Conservation (phyloP, 2,888 invertebrate species). For the Caenorhabditis sp. region DNA sequence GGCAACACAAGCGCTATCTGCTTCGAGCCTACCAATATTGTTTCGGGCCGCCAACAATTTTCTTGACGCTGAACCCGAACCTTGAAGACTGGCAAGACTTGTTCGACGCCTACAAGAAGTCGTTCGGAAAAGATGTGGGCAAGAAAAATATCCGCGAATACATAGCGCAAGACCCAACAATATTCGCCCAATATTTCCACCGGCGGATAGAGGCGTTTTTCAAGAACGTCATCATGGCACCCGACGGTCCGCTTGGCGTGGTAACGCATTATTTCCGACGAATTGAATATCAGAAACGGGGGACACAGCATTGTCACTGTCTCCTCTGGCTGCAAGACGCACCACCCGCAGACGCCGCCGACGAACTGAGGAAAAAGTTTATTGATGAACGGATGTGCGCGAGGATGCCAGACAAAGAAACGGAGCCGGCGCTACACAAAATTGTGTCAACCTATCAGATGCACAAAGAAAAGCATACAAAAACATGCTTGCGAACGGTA, state of each 20-base stretch:
- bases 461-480: slow-evolving; percentile 15
- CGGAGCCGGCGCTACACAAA: slow-evolving; percentile 6
- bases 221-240: background rate
- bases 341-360: background rate
- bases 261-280: slow-evolving; percentile 7
- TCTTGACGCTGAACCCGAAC: slow-evolving; percentile 20
- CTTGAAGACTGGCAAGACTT: slow-evolving; percentile 13
- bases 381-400: slow-evolving; percentile 5
- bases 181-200: slow-evolving; percentile 13
- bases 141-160: background rate
- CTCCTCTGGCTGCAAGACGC: slow-evolving; percentile 8
- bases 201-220: slow-evolving; percentile 3
- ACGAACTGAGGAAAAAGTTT: background rate
- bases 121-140: background rate
- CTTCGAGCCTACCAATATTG: background rate
- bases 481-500: slow-evolving; percentile 3
- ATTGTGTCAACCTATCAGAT: slow-evolving; percentile 1
- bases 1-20: background rate
- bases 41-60: slow-evolving; percentile 18
- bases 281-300: slow-evolving; percentile 12
- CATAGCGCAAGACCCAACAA: slow-evolving; percentile 7
- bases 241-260: slow-evolving; percentile 8
- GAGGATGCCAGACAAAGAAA: slow-evolving; percentile 8
- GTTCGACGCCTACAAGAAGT: background rate
- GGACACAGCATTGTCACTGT: slow-evolving; percentile 14